Percentiles rank a stretch among this genome's conserved stretches.
Evolutionary conservation across 2,797 vertebrate species (phyloP).

Genomic region (Crenichthys baileyi): DNA sequence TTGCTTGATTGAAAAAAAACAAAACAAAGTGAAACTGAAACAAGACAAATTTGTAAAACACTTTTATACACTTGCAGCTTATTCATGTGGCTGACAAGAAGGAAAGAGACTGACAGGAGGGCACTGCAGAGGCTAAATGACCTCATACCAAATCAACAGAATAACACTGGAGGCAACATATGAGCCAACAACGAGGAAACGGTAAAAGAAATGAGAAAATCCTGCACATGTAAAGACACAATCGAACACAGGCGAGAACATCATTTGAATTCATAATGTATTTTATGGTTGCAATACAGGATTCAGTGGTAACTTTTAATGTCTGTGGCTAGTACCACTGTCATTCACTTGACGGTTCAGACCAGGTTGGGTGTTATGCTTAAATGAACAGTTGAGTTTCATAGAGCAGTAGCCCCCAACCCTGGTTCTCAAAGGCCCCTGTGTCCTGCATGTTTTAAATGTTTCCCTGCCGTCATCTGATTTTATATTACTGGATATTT

Average conservation of each 20-base stretch:
- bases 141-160: neutral
- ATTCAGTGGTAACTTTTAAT: neutral
- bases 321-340: too few species aligned
- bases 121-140: neutral
- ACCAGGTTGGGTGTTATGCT: too few species aligned
- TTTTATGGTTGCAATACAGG: neutral
- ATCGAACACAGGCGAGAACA: neutral
- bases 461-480: neutral
- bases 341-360: too few species aligned
- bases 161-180: neutral
- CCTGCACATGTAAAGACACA: neutral
- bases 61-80: neutral
- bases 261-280: neutral
- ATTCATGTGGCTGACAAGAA: conserved; percentile 2
- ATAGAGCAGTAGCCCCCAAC: neutral
- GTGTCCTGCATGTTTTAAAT: neutral
- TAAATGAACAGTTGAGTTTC: neutral
- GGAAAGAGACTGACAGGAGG: neutral
- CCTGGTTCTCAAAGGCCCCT: neutral
- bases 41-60: neutral
- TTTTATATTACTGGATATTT: neutral
- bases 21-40: neutral
- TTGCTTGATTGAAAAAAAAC: neutral
- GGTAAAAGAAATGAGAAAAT: neutral
- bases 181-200: neutral